Percentiles rank a stretch among this genome's conserved stretches.
Evolutionary conservation across 2,888 invertebrate genomes (phyloP).

Genomic region (Rhagophthalmus giganteus): DNA sequence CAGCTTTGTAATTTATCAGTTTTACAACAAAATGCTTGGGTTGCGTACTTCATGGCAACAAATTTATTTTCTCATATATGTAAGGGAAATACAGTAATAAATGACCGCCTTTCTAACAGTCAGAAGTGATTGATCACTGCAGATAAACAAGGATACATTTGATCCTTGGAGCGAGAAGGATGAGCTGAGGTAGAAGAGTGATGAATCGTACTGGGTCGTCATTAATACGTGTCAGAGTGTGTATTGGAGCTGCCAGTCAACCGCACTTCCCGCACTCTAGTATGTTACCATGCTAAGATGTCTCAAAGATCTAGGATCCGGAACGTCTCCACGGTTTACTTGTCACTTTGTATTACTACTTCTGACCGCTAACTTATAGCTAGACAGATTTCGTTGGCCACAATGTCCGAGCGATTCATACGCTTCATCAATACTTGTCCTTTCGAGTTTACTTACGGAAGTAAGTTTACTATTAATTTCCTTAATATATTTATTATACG

Average conservation of each 20-base stretch:
- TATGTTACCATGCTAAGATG: slow-evolving; percentile 27
- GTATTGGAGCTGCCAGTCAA: slow-evolving; percentile 56
- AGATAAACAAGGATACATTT: slow-evolving; percentile 56
- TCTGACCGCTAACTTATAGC: slow-evolving; percentile 43
- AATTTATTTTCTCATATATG: slow-evolving; percentile 45
- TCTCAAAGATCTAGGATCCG: slow-evolving; percentile 34
- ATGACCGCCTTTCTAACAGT: slow-evolving; percentile 57
- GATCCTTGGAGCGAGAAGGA: slow-evolving; percentile 51
- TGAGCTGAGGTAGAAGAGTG: slow-evolving; percentile 53
- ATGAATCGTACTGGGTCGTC: slow-evolving; percentile 56
- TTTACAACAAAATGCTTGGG: slow-evolving; percentile 14
- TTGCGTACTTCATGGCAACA: slow-evolving; percentile 16
- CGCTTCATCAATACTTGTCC: slow-evolving; percentile 37
- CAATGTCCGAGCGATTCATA: slow-evolving; percentile 37
- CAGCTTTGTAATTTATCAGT: slow-evolving; percentile 14
- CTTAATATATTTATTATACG: neutral
- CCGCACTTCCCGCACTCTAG: slow-evolving; percentile 34
- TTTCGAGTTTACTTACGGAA: slow-evolving; percentile 17
- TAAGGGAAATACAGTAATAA: slow-evolving; percentile 51
- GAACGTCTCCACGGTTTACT: slow-evolving; percentile 43
- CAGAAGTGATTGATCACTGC: slow-evolving; percentile 57
- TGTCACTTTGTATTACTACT: slow-evolving; percentile 43
- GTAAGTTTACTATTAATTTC: slow-evolving; percentile 15
- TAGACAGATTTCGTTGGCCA: slow-evolving; percentile 42
- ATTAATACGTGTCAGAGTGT: slow-evolving; percentile 56